These are phyloP conservation scores for Sebastes oblongus DNA, from an alignment of 2,797 vertebrate genomes.

Conservation along the genomic window DNA sequence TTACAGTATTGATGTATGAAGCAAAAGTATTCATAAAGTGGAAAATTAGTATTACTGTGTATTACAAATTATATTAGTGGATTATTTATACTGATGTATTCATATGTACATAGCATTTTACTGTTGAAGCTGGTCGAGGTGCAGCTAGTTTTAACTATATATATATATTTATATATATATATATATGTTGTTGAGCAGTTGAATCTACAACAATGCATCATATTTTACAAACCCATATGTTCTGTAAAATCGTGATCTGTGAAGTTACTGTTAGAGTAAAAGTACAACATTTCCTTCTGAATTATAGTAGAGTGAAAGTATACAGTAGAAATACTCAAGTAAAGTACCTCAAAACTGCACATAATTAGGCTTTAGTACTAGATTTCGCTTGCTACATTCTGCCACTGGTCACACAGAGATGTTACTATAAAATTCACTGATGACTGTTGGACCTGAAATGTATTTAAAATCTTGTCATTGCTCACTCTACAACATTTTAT, in stretches of 20 bases:
- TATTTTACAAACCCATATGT: background rate
- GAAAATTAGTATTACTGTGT: background rate
- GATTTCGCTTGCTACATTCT: background rate
- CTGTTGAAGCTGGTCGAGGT: too few relatives aligned
- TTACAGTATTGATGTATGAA: background rate
- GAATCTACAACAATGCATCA: too few relatives aligned
- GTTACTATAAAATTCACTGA: too few relatives aligned
- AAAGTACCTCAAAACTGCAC: background rate
- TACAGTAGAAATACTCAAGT: background rate
- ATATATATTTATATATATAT: too few relatives aligned
- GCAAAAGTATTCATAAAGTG: background rate
- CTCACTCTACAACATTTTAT: background rate
- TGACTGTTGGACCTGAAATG: background rate
- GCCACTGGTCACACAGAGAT: background rate
- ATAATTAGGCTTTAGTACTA: background rate
- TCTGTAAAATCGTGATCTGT: background rate
- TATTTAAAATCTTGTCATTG: background rate
- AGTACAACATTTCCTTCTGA: background rate
- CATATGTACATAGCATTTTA: too few relatives aligned
- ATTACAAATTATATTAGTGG: background rate
- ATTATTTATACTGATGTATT: background rate
- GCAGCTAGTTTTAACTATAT: too few relatives aligned
- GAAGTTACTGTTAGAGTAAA: background rate
- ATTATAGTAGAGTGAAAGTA: background rate
- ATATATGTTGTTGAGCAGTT: too few relatives aligned